Base-by-base conservation (phyloP, 2,888 invertebrate species). In the Cantharis nigra region DNA sequence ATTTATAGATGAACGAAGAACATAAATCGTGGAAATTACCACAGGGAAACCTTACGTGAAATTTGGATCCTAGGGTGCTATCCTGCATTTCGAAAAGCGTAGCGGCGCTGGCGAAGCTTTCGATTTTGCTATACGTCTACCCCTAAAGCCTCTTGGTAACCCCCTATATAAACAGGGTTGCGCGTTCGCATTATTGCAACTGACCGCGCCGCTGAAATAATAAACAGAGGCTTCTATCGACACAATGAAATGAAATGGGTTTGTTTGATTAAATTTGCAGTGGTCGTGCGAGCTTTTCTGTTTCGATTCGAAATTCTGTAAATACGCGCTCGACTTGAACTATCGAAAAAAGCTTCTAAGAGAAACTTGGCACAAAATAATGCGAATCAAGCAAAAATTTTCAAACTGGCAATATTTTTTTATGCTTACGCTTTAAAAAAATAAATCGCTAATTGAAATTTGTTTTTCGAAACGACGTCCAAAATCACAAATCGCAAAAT, bases 141-240 rank as follows among this genome's bases (percentile, higher is more conserved):
- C 74, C 75, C 75, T 72, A 74, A 71, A 69, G 75, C 73, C 74
- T 76, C 74, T 70, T 72, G 71, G 69, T 14, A 77, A 69, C 71
- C 75, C 77, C 75, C 73, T 78, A 72, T 75, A 76, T 77, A 80
- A 80, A 80, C 80, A 80, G 78, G 77, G 74, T 64, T 77, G 76
- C 76, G 80, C 79, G 77, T 71, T 80, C 80, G 76, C 79, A 77
- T 78, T 80, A 80, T 81, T 81, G 78, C 81, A 77, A 79, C 81
- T 79, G 81, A 80, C 82, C 81, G 80, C 81, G 80, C 74, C 74
- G 80, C 79, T 82, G 81, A 83, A 83, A 83, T 83, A 83, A 83
- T 83, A 83, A 83, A 83, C 83, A 81, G 79, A 67, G 65, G 73
- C 78, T 76, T 80, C 79, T 76, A 79, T 81, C 80, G 78, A 80